Percentiles rank a stretch among this genome's conserved stretches.
Evolutionary conservation across 2,888 invertebrate genomes (phyloP).

Genomic region (Himalopsyche japonica): DNA sequence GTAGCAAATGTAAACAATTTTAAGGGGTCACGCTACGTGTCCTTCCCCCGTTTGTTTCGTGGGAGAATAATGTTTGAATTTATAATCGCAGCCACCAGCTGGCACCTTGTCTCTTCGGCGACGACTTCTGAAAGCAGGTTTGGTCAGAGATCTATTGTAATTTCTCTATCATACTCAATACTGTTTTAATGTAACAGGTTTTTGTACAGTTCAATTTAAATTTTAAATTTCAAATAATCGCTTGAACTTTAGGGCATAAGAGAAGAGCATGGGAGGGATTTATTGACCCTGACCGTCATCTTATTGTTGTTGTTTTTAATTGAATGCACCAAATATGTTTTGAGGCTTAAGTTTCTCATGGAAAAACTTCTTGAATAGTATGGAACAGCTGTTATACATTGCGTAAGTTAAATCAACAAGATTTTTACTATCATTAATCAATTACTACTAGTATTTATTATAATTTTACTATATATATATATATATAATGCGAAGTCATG

Average conservation of each 20-base stretch:
- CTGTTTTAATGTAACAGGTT: neutral
- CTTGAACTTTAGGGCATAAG: neutral
- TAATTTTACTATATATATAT: no score
- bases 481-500: no score
- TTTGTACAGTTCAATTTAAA: neutral
- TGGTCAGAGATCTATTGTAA: neutral
- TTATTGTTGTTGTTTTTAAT: neutral
- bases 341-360: neutral
- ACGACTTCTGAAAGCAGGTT: constrained; percentile 12
- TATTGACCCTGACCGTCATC: constrained; percentile 16
- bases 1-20: constrained; percentile 1
- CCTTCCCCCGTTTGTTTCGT: constrained; percentile 3
- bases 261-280: neutral
- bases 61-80: constrained; percentile 9
- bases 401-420: no score
- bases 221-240: neutral
- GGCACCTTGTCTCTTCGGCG: neutral
- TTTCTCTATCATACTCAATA: neutral
- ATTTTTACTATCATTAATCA: no score
- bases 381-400: no score
- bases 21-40: neutral
- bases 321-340: neutral
- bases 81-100: neutral
- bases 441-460: no score
- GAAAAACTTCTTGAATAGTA: neutral